These are phyloP conservation scores for Sterna hirundo DNA, from an alignment of 2,113 vertebrate genomes.

Conservation along the genomic window DNA sequence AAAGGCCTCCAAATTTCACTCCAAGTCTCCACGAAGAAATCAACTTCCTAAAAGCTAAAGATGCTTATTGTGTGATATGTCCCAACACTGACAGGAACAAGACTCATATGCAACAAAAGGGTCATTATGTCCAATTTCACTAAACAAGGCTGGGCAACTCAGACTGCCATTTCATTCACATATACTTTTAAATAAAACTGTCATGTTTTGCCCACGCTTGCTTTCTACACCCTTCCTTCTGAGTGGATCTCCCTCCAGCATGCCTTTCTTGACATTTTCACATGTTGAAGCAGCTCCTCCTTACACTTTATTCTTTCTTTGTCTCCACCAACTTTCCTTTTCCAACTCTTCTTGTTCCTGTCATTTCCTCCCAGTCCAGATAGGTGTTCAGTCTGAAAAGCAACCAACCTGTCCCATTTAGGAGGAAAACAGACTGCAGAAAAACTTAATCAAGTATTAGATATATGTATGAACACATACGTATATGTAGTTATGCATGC, in stretches of 20 bases:
- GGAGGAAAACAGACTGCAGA: neutral
- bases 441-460: neutral
- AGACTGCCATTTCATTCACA: neutral
- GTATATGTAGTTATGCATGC: rapidly evolving
- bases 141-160: neutral
- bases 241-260: neutral
- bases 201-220: neutral
- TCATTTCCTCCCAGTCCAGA: neutral
- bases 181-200: neutral
- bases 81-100: neutral
- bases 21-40: neutral
- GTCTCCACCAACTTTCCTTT: neutral
- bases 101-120: neutral
- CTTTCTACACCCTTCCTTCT: neutral
- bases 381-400: neutral
- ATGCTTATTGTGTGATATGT: neutral
- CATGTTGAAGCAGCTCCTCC: neutral
- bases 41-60: neutral
- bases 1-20: neutral
- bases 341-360: neutral
- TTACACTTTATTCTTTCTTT: neutral
- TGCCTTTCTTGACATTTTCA: neutral
- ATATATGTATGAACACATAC: rapidly evolving
- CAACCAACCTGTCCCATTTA: neutral
- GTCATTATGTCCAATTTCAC: neutral